A percentile compares a stretch with the other conserved stretches of the same genome.
Evolutionary conservation across 92 coral and sea anemone genomes (phyloP).

Genomic region (Metridium senile): DNA sequence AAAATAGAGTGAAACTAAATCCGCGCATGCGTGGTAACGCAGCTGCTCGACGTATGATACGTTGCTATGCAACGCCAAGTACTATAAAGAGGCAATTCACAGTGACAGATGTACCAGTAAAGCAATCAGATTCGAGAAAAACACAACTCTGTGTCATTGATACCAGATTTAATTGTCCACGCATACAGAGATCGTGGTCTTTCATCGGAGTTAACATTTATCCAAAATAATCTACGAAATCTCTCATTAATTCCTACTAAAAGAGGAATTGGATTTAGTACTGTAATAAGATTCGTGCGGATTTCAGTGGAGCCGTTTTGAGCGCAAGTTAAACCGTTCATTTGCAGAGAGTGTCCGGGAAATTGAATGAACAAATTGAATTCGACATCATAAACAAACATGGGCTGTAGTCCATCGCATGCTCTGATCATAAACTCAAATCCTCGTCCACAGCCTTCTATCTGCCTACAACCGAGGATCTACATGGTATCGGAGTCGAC

Average conservation of each 20-base stretch:
- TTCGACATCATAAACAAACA: slow-evolving; percentile 7
- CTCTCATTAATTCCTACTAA: neutral
- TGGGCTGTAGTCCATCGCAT: slow-evolving; percentile 97
- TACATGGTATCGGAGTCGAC: slow-evolving; percentile 96
- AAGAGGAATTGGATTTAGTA: no score
- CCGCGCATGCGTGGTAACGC: neutral
- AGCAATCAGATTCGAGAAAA: neutral
- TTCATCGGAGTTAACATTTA: neutral
- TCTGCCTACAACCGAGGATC: slow-evolving; percentile 88
- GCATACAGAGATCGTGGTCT: neutral
- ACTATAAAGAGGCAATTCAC: neutral
- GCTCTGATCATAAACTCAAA: slow-evolving; percentile 76
- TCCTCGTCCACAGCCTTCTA: slow-evolving; percentile 46
- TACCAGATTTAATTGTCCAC: neutral
- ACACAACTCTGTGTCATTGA: neutral
- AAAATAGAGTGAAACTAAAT: neutral
- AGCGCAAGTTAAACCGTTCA: no score
- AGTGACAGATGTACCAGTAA: neutral
- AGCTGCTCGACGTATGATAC: neutral
- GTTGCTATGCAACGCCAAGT: neutral
- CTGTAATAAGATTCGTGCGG: no score
- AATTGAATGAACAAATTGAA: no score
- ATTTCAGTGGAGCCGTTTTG: no score
- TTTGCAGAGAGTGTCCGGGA: no score
- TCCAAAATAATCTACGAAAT: neutral